These are phyloP conservation scores for Meloidogyne chitwoodi DNA, from an alignment of 1,140 invertebrate genomes.

Conservation along the genomic window DNA sequence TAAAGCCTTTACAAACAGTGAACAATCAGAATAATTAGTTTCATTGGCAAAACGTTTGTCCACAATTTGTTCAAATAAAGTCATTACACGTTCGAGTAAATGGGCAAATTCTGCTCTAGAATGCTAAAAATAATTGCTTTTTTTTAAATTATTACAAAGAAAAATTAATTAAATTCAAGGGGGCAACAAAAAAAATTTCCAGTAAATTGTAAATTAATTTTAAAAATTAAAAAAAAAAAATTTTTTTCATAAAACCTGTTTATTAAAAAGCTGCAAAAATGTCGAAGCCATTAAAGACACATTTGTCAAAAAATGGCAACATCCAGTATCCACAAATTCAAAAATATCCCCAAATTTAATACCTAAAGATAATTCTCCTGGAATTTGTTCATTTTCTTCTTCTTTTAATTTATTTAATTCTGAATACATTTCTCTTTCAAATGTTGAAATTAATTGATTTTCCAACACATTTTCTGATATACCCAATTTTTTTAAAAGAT, in stretches of 20 bases:
- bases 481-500: slow-evolving; percentile 12
- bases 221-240: background rate
- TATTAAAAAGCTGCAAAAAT: slow-evolving; percentile 27
- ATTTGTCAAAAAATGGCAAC: slow-evolving; percentile 34
- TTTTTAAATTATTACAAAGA: too few species aligned
- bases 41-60: slow-evolving; percentile 30
- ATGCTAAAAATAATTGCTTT: slow-evolving; percentile 4
- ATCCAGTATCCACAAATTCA: slow-evolving; percentile 32
- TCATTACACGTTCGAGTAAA: slow-evolving; percentile 27
- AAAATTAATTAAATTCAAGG: too few species aligned
- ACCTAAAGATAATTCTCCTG: background rate
- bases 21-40: slow-evolving; percentile 31
- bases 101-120: slow-evolving; percentile 18
- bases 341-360: slow-evolving; percentile 21
- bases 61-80: slow-evolving; percentile 25
- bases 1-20: slow-evolving; percentile 38
- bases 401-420: slow-evolving; percentile 21
- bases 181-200: too few species aligned
- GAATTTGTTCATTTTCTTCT: slow-evolving; percentile 1
- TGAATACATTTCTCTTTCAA: slow-evolving; percentile 7
- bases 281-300: slow-evolving; percentile 20
- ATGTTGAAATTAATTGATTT: slow-evolving; percentile 7
- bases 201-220: background rate
- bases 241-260: slow-evolving; percentile 19
- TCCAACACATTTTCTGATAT: slow-evolving; percentile 14